Percentiles rank a stretch among this genome's conserved stretches.
Evolutionary conservation across 2,797 vertebrate genomes (phyloP).

Genomic region (Cichlasoma orientale): DNA sequence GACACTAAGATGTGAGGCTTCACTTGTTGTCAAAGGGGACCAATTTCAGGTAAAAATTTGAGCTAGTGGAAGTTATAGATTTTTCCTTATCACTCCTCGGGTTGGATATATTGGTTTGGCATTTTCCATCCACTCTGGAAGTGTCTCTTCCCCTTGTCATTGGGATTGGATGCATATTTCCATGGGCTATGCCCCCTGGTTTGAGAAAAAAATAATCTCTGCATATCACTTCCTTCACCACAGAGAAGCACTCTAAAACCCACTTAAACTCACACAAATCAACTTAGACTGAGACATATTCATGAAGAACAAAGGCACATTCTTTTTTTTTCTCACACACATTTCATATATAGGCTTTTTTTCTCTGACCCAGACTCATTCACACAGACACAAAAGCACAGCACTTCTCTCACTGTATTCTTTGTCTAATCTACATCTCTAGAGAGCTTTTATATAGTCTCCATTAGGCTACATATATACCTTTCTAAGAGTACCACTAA

Average conservation of each 20-base stretch:
- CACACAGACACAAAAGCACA: not conserved
- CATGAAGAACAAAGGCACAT: not conserved
- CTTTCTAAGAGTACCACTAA: not conserved
- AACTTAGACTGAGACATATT: not conserved
- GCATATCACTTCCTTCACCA: not conserved
- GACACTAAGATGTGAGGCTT: not conserved
- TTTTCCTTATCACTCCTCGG: slow-evolving; percentile 17
- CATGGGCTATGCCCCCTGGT: not conserved
- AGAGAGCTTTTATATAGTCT: not conserved
- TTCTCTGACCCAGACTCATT: not conserved
- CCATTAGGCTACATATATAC: not conserved
- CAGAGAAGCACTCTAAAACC: not conserved
- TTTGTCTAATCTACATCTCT: not conserved
- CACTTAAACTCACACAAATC: not conserved
- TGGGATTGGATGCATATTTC: slow-evolving; percentile 21
- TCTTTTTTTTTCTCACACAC: not conserved
- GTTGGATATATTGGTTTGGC: slow-evolving; percentile 28
- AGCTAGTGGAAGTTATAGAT: slow-evolving; percentile 27
- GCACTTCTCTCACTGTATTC: not conserved
- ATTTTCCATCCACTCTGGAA: slow-evolving; percentile 4
- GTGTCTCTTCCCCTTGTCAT: not conserved
- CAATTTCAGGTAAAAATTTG: slow-evolving; percentile 8
- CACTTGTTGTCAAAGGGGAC: slow-evolving; percentile 1
- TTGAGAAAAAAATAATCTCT: not conserved
- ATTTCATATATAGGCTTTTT: not conserved